phyloP scores from a whole-genome alignment of 2,797 vertebrate species.

The Melanotaenia boesemani region DNA sequence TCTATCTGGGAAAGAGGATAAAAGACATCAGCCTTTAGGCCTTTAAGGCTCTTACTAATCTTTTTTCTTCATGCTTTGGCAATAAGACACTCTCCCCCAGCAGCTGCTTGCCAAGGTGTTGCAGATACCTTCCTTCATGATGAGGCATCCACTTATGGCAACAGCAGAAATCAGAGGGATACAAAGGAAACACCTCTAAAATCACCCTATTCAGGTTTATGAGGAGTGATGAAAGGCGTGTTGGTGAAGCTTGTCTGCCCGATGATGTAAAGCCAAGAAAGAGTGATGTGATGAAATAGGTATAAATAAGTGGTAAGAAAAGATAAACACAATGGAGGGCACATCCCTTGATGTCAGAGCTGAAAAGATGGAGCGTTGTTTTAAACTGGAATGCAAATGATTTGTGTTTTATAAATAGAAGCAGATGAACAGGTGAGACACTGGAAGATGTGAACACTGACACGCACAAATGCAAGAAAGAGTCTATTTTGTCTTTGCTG shows the following conservation, averaged over 20 bases:
- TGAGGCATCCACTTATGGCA: background rate
- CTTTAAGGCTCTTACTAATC: conserved; percentile 73
- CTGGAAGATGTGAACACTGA: conserved; percentile 41
- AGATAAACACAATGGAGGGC: conserved; percentile 13
- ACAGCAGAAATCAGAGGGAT: conserved; percentile 1
- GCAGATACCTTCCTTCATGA: conserved; percentile 37
- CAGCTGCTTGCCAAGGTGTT: conserved; percentile 39
- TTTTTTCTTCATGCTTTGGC: conserved; percentile 57
- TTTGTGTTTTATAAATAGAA: conserved; percentile 38
- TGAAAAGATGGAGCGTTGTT: background rate
- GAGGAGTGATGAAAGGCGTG: background rate
- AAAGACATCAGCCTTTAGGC: conserved; percentile 66
- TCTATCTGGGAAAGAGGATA: conserved; percentile 53
- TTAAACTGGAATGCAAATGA: conserved; percentile 40
- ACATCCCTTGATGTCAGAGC: conserved; percentile 23
- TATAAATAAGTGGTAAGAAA: conserved; percentile 17
- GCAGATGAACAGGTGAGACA: conserved; percentile 48
- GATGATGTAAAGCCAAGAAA: conserved; percentile 49
- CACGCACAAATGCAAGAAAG: background rate
- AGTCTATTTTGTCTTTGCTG: conserved; percentile 6
- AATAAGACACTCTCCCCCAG: conserved; percentile 14
- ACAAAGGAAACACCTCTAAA: conserved; percentile 17
- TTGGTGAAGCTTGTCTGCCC: background rate
- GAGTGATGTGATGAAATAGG: conserved; percentile 44
- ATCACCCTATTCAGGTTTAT: conserved; percentile 17